These are phyloP conservation scores for Eospalax fontanierii DNA, from an alignment of 2,797 vertebrate species.

Conservation along the genomic window DNA sequence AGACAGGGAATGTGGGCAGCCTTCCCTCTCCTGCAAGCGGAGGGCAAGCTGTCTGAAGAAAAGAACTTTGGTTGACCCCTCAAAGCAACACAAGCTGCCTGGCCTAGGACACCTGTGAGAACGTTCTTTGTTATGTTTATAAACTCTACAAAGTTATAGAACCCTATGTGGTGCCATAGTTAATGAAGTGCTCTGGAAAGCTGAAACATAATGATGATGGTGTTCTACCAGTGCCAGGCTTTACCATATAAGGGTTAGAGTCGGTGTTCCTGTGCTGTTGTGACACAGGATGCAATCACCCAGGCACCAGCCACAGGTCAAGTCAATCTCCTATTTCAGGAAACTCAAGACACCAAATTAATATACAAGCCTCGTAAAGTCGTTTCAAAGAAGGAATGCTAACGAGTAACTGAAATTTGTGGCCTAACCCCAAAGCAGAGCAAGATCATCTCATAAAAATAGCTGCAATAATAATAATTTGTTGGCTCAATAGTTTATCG, in stretches of 20 bases:
- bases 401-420: slow-evolving; percentile 62
- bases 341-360: slow-evolving; percentile 87
- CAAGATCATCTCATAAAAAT: slow-evolving; percentile 69
- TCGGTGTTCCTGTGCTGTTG: slow-evolving; percentile 87
- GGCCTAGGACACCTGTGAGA: slow-evolving; percentile 88
- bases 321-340: slow-evolving; percentile 88
- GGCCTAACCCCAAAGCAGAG: slow-evolving; percentile 62
- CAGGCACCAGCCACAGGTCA: slow-evolving; percentile 85
- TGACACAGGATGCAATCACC: slow-evolving; percentile 84
- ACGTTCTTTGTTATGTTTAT: slow-evolving; percentile 88
- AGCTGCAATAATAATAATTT: slow-evolving; percentile 65
- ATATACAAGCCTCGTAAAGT: slow-evolving; percentile 87
- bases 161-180: slow-evolving; percentile 85
- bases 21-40: slow-evolving; percentile 54
- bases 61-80: slow-evolving; percentile 88
- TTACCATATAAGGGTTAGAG: slow-evolving; percentile 88
- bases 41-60: slow-evolving; percentile 74
- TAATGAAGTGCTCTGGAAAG: slow-evolving; percentile 91
- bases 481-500: slow-evolving; percentile 72
- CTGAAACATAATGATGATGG: slow-evolving; percentile 88
- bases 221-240: slow-evolving; percentile 86
- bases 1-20: slow-evolving; percentile 67
- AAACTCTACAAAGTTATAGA: slow-evolving; percentile 88
- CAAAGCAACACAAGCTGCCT: slow-evolving; percentile 70
- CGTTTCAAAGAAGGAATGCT: slow-evolving; percentile 87